These are phyloP conservation scores for Heloderma charlesbogerti DNA, from an alignment of 2,113 vertebrate genomes.

Conservation along the genomic window DNA sequence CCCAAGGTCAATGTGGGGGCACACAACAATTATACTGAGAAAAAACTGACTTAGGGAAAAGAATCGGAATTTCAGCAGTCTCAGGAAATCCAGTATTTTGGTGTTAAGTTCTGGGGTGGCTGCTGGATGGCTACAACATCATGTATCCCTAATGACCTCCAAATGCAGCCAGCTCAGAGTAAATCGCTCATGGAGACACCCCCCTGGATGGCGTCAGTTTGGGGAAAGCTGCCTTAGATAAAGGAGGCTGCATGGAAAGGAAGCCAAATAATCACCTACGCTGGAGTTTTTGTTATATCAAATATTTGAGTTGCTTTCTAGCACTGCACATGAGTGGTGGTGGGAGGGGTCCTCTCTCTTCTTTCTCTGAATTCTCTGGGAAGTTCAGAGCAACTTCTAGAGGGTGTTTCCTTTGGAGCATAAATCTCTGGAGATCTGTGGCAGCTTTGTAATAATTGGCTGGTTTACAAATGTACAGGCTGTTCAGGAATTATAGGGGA, in stretches of 20 bases:
- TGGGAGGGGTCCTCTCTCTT: background rate
- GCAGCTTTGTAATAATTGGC: background rate
- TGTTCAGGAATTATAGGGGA: background rate
- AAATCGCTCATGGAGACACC: too few relatives aligned
- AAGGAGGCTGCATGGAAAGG: background rate
- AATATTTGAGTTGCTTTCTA: background rate
- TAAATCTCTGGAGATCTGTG: background rate
- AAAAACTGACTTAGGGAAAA: too few relatives aligned
- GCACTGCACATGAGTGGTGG: background rate
- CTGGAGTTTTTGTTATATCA: background rate
- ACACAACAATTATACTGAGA: too few relatives aligned
- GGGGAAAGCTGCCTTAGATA: too few relatives aligned
- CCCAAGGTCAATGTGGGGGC: too few relatives aligned
- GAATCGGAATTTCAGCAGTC: too few relatives aligned
- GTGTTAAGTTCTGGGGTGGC: too few relatives aligned
- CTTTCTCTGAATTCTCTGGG: conserved; percentile 26
- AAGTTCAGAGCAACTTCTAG: background rate
- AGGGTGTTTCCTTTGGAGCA: background rate
- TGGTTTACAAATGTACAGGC: background rate
- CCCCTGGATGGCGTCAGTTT: too few relatives aligned
- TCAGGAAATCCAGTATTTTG: too few relatives aligned
- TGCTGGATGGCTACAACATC: too few relatives aligned
- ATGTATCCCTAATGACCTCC: too few relatives aligned
- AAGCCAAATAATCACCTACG: conserved; percentile 7
- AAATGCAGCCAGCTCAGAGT: too few relatives aligned